Conservation (phyloP, 2,797 vertebrate species). For the Chromis chromis region DNA sequence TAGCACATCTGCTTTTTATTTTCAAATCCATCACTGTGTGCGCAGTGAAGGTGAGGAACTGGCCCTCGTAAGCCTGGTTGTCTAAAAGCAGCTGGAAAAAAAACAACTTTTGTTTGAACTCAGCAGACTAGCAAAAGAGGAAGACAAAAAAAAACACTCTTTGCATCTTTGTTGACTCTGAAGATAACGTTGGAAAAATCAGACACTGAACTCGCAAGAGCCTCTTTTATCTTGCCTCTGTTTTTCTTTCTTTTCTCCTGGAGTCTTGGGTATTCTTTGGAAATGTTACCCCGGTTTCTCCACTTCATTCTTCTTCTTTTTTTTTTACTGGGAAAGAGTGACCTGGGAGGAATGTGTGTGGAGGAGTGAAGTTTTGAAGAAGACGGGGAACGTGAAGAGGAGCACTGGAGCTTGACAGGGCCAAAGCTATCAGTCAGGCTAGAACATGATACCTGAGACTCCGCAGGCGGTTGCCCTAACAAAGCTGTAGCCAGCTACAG, state of each 20-base stretch:
- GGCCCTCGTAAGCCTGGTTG: constrained; percentile 45
- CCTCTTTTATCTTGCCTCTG: constrained; percentile 61
- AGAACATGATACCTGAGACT: constrained; percentile 68
- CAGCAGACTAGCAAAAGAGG: constrained; percentile 40
- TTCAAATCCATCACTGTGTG: constrained; percentile 11
- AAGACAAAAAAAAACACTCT: constrained; percentile 20
- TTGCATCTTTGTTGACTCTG: constrained; percentile 70
- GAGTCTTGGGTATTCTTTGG: constrained; percentile 60
- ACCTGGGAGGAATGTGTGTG: constrained; percentile 66
- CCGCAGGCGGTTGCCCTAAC: constrained; percentile 58
- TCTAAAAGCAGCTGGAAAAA: constrained; percentile 23
- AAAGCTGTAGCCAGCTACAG: constrained; percentile 40
- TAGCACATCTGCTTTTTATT: background rate
- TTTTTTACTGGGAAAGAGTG: constrained; percentile 37
- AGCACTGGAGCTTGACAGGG: constrained; percentile 78
- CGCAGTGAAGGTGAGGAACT: constrained; percentile 50
- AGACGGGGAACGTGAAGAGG: constrained; percentile 46
- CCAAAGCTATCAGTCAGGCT: constrained; percentile 71
- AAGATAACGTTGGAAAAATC: constrained; percentile 50
- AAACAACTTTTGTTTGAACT: constrained; percentile 46
- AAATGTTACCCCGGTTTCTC: constrained; percentile 39
- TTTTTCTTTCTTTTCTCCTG: constrained; percentile 47
- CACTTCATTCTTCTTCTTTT: constrained; percentile 33
- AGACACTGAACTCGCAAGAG: constrained; percentile 39
- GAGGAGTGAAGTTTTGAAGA: constrained; percentile 53